phyloP scores from a whole-genome alignment of 1,140 invertebrate genomes.

The Oedothorax gibbosus region DNA sequence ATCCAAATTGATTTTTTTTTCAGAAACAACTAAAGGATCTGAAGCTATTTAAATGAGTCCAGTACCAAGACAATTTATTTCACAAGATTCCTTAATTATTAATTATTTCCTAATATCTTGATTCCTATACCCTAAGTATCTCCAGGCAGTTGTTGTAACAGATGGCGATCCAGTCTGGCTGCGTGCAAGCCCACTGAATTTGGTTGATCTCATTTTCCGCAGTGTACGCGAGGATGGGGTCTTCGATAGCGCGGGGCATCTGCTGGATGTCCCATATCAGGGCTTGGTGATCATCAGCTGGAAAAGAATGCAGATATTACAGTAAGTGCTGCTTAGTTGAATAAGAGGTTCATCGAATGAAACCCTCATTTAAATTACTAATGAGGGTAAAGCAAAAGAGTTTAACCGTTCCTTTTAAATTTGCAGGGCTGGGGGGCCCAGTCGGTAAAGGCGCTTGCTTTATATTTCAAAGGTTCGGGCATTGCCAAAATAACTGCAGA shows the following conservation, averaged over 20 bases:
- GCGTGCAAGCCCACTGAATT: slow-evolving; percentile 99
- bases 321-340: not conserved
- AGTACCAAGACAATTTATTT: slow-evolving; percentile 42
- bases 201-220: slow-evolving; percentile 99
- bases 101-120: slow-evolving; percentile 60
- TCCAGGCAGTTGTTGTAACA: slow-evolving; percentile 98
- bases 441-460: too few species aligned
- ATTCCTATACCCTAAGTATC: slow-evolving; percentile 88
- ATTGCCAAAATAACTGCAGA: too few species aligned
- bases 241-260: slow-evolving; percentile 99
- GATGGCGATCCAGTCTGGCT: slow-evolving; percentile 99
- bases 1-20: too few species aligned
- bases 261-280: slow-evolving; percentile 99
- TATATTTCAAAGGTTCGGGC: too few species aligned
- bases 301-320: slow-evolving; percentile 19
- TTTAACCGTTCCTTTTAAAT: too few species aligned
- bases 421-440: too few species aligned
- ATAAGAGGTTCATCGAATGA: too few species aligned
- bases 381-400: too few species aligned
- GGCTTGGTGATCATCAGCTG: slow-evolving; percentile 96
- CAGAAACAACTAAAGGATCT: too few species aligned
- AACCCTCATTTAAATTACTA: too few species aligned
- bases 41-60: not conserved
- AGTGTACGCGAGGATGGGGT: slow-evolving; percentile 98
- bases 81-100: slow-evolving; percentile 41